phyloP scores from a whole-genome alignment of 37 sponge, comb jelly and placozoan species.

The Geodia barretti region DNA sequence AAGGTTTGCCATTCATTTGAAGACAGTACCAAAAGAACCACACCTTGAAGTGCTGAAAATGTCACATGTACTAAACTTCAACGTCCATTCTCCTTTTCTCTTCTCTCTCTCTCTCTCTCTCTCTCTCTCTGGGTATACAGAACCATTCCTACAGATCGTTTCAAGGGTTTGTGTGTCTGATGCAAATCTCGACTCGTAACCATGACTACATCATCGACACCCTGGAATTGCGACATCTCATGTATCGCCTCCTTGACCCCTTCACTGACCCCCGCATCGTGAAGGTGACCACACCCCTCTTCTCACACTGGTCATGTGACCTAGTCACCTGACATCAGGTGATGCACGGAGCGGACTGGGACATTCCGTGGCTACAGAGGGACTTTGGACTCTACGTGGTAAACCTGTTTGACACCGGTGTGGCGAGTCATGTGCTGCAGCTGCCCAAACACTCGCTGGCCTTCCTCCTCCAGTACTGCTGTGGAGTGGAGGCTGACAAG shows the following conservation, averaged over 20 bases:
- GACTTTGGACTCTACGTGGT: constrained; percentile 95
- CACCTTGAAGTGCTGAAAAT: no score
- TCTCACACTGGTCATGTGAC: neutral
- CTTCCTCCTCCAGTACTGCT: constrained; percentile 86
- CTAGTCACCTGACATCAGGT: constrained; percentile 60
- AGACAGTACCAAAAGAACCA: no score
- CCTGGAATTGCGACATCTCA: constrained; percentile 69
- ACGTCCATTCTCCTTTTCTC: neutral
- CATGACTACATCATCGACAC: constrained; percentile 94
- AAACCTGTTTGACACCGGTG: constrained; percentile 94
- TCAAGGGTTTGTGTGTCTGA: constrained; percentile 90
- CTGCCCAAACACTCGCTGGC: constrained; percentile 88
- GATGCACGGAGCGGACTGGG: constrained; percentile 91
- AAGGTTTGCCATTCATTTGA: no score
- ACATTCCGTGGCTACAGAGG: constrained; percentile 92
- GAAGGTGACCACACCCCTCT: constrained; percentile 58
- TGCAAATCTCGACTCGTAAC: constrained; percentile 91
- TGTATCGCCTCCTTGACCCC: constrained; percentile 77
- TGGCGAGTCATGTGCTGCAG: constrained; percentile 74
- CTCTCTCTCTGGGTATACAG: constrained; percentile 31
- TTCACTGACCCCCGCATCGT: constrained; percentile 93
- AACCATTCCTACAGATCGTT: constrained; percentile 88
- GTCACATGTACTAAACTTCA: no score
- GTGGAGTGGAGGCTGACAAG: constrained; percentile 88
- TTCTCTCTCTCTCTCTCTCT: constrained; percentile 10